A percentile compares a stretch with the other conserved stretches of the same genome.
These are phyloP conservation scores for Epizoanthus rinbou DNA, from an alignment of 92 coral and sea anemone genomes.

Conservation along the genomic window DNA sequence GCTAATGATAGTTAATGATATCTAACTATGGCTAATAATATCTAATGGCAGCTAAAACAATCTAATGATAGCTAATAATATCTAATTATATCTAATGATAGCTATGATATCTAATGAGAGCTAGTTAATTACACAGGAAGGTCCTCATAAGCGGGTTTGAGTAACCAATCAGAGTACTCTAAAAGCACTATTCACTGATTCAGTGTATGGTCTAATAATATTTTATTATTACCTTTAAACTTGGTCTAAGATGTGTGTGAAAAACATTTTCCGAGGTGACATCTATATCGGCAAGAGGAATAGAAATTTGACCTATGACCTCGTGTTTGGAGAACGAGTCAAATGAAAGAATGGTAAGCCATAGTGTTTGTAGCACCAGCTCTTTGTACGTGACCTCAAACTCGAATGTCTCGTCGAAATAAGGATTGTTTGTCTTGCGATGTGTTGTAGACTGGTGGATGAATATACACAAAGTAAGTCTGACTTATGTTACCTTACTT, in stretches of 20 bases:
- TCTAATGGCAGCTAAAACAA: too few relatives aligned
- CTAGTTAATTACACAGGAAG: neutral
- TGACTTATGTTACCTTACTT: too few relatives aligned
- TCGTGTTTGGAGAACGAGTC: conserved; percentile 83
- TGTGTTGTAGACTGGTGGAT: conserved; percentile 73
- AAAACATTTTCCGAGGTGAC: conserved; percentile 67
- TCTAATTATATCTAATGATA: too few relatives aligned
- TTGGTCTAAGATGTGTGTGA: conserved; percentile 75
- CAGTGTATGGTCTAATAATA: neutral
- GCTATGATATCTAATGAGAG: too few relatives aligned
- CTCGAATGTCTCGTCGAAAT: conserved; percentile 90
- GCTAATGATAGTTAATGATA: too few relatives aligned
- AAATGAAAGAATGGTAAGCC: conserved; percentile 82
- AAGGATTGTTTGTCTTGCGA: conserved; percentile 80
- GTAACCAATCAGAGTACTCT: too few relatives aligned
- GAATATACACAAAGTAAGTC: neutral
- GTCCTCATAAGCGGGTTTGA: neutral
- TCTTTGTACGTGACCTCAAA: conserved; percentile 78
- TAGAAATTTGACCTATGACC: conserved; percentile 82
- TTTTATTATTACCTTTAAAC: conserved; percentile 71
- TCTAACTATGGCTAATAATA: too few relatives aligned
- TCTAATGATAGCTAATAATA: too few relatives aligned
- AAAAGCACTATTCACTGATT: neutral
- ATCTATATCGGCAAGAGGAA: conserved; percentile 76
- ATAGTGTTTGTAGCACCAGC: conserved; percentile 70